Evolutionary conservation across 2,113 vertebrate genomes (phyloP).

Genomic region (Poeciliopsis occidentalis): DNA sequence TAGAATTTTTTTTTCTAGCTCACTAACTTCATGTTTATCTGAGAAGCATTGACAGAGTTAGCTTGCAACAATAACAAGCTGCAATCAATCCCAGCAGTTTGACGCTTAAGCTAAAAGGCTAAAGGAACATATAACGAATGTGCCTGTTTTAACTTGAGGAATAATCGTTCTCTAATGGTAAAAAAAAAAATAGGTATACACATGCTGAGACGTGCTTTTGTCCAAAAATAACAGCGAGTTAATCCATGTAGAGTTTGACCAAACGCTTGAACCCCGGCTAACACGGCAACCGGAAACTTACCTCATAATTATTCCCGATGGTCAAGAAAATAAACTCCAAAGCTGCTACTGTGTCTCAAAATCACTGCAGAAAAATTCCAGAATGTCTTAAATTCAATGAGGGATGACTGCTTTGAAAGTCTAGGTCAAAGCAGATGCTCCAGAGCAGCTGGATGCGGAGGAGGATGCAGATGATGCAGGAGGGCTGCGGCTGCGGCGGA

Average conservation of each 20-base stretch:
- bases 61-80: conserved; percentile 26
- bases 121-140: conserved; percentile 70
- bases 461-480: too few species aligned
- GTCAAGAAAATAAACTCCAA: conserved; percentile 21
- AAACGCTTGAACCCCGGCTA: conserved; percentile 51
- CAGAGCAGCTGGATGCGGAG: conserved; percentile 1
- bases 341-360: background rate
- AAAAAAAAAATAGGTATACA: conserved; percentile 83
- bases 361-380: background rate
- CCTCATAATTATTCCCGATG: conserved; percentile 72
- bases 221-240: conserved; percentile 13
- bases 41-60: conserved; percentile 2
- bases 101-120: background rate
- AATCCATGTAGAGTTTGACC: conserved; percentile 40
- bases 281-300: conserved; percentile 80
- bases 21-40: background rate
- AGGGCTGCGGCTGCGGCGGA: too few species aligned
- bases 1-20: background rate
- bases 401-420: background rate
- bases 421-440: background rate
- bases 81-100: too few species aligned
- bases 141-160: conserved; percentile 83
- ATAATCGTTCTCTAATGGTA: conserved; percentile 86
- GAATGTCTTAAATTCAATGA: background rate
- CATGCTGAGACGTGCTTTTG: conserved; percentile 63